These are phyloP conservation scores for Eupsittula cactorum DNA, from an alignment of 2,113 vertebrate genomes.

Conservation along the genomic window DNA sequence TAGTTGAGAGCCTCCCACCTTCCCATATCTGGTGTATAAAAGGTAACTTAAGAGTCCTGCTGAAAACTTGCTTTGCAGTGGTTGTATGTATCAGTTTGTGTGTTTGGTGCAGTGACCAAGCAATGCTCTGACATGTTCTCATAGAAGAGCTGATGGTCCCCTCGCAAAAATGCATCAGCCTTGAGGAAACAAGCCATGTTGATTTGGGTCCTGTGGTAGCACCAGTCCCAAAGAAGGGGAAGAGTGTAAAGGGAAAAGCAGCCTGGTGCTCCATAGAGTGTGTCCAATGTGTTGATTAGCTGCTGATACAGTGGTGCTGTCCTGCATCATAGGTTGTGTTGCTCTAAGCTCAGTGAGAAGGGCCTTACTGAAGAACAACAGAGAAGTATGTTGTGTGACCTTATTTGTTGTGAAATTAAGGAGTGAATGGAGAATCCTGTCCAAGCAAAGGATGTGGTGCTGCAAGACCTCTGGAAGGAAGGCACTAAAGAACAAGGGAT, in stretches of 20 bases:
- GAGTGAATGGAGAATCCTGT: background rate
- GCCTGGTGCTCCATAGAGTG: background rate
- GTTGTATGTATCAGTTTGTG: accelerated
- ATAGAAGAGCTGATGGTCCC: background rate
- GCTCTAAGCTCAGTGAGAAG: background rate
- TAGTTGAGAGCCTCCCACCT: background rate
- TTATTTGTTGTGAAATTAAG: background rate
- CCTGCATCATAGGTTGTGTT: background rate
- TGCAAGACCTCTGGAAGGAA: background rate
- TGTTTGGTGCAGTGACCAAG: background rate
- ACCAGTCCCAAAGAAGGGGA: background rate
- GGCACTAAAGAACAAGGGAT: background rate
- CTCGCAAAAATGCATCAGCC: background rate
- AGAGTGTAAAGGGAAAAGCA: background rate
- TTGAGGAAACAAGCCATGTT: background rate
- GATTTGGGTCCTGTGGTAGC: background rate
- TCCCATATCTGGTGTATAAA: background rate
- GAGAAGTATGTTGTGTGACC: background rate
- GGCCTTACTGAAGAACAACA: background rate
- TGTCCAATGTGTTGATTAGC: background rate
- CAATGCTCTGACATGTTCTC: background rate
- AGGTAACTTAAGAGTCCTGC: background rate
- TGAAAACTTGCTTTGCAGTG: background rate
- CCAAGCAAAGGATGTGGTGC: background rate
- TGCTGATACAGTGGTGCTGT: background rate